Evolutionary conservation across 2,797 vertebrate species (phyloP).

Genomic region (Parauchenoglanis ngamensis): DNA sequence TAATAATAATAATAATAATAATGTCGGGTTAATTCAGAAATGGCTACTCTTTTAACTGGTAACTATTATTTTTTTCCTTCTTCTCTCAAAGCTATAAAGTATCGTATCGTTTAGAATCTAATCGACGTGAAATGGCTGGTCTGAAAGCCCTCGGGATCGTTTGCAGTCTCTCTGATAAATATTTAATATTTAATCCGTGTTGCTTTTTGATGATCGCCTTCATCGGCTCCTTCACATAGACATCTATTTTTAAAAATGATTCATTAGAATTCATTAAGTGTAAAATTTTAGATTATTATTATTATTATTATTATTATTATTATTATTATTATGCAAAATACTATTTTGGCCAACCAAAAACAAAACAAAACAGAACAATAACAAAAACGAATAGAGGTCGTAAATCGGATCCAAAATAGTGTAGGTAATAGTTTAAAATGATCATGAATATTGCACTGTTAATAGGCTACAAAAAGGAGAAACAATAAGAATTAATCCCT

Average conservation of each 20-base stretch:
- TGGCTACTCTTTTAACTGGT: neutral
- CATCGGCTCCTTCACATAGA: neutral
- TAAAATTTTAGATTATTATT: no score
- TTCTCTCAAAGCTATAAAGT: neutral
- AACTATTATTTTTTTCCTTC: neutral
- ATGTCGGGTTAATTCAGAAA: neutral
- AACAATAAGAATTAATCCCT: neutral
- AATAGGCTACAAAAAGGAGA: neutral
- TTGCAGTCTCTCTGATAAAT: constrained; percentile 13
- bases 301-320: no score
- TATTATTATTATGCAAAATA: no score
- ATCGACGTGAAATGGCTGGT: neutral
- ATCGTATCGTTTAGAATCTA: constrained; percentile 7
- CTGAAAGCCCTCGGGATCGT: constrained; percentile 5
- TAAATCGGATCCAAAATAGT: neutral
- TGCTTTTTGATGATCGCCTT: neutral
- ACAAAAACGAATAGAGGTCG: neutral
- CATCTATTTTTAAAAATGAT: neutral
- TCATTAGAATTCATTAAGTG: no score
- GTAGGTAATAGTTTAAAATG: neutral
- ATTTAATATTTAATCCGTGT: neutral
- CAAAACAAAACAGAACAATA: neutral
- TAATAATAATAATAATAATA: constrained; percentile 11
- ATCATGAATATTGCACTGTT: neutral
- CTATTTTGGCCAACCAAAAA: neutral